phyloP scores from a whole-genome alignment of 2,797 vertebrate genomes.

The Sebastes steindachneri region DNA sequence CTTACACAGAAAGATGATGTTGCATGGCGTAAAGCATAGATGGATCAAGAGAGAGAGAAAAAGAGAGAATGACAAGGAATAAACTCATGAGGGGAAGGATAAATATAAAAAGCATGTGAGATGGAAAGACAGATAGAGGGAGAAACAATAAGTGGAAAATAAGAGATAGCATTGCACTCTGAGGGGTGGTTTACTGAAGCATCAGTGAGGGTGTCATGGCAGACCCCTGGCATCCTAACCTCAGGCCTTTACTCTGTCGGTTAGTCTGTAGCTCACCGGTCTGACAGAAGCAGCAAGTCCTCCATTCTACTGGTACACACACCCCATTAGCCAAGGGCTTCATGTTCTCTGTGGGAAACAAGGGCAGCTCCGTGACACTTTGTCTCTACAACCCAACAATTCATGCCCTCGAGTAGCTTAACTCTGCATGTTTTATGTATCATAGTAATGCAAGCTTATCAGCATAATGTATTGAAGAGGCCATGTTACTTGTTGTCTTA shows the following conservation, averaged over 20 bases:
- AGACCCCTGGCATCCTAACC: not conserved
- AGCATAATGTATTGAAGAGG: not conserved
- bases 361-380: not conserved
- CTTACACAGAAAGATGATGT: not conserved
- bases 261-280: not conserved
- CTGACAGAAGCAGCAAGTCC: slow-evolving; percentile 33
- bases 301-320: not conserved
- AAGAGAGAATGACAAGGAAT: not conserved
- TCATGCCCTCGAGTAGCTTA: not conserved
- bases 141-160: not conserved
- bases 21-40: not conserved
- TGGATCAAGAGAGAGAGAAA: not conserved
- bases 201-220: slow-evolving; percentile 12
- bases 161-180: not conserved
- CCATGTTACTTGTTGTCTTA: not conserved
- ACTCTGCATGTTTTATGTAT: not conserved
- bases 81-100: not conserved
- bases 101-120: not conserved
- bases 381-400: not conserved
- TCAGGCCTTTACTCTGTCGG: slow-evolving; percentile 9
- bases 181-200: not conserved
- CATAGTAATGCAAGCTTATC: not conserved
- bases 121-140: not conserved
- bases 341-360: not conserved
- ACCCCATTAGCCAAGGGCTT: not conserved